phyloP scores from a whole-genome alignment of 2,797 vertebrate species.

The Phataginus tetradactyla region DNA sequence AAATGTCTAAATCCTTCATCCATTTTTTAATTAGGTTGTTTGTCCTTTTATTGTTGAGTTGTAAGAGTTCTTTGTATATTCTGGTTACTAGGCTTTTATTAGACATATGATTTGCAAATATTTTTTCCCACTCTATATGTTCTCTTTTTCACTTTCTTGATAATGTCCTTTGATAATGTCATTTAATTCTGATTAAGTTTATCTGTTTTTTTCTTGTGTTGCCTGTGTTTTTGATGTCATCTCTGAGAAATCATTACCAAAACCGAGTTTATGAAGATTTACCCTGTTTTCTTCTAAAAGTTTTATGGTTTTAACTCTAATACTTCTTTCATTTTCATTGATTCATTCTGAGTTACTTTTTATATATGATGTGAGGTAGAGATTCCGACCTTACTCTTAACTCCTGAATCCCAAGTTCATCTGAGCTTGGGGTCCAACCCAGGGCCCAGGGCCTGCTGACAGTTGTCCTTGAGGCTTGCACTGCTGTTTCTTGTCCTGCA shows the following conservation, averaged over 20 bases:
- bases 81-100: neutral
- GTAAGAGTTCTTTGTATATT: slow-evolving; percentile 18
- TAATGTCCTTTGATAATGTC: neutral
- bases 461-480: neutral
- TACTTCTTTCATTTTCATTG: neutral
- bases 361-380: neutral
- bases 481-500: neutral
- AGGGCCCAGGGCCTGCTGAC: neutral
- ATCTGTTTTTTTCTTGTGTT: neutral
- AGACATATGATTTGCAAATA: neutral
- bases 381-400: neutral
- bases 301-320: neutral
- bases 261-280: neutral
- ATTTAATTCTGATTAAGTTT: neutral
- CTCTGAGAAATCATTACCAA: neutral
- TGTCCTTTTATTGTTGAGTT: neutral
- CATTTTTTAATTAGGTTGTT: neutral
- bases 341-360: neutral
- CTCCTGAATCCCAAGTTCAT: neutral
- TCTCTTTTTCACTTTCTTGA: slow-evolving; percentile 8
- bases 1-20: neutral
- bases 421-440: neutral
- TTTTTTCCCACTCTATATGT: neutral
- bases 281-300: neutral
- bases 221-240: neutral